Conservation (phyloP, 2,797 vertebrate species). For the Enteromius afrohamiltoni region DNA sequence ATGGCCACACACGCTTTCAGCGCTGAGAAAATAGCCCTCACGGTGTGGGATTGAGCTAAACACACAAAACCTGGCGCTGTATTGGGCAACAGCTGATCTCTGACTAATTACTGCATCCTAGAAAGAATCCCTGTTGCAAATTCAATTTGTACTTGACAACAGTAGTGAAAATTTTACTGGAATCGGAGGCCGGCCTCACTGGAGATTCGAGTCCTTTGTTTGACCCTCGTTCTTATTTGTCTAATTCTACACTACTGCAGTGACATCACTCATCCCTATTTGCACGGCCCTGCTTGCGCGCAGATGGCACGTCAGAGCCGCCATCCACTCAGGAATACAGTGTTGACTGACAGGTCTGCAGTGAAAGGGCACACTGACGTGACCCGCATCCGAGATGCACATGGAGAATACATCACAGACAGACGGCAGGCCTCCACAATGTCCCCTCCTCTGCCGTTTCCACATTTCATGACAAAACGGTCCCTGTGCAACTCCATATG, state of each 20-base stretch:
- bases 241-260: slow-evolving; percentile 30
- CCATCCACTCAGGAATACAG: slow-evolving; percentile 73
- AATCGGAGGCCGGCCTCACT: neutral
- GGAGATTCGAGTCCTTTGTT: slow-evolving; percentile 16
- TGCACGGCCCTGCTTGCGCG: slow-evolving; percentile 48
- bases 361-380: slow-evolving; percentile 81
- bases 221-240: slow-evolving; percentile 34
- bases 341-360: slow-evolving; percentile 79
- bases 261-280: slow-evolving; percentile 44
- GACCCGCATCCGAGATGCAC: slow-evolving; percentile 71
- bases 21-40: neutral
- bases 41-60: neutral
- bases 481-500: slow-evolving; percentile 57
- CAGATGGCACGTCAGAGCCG: slow-evolving; percentile 65
- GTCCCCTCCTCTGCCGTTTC: slow-evolving; percentile 33
- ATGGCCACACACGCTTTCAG: slow-evolving; percentile 14
- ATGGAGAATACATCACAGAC: slow-evolving; percentile 61
- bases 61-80: neutral
- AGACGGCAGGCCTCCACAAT: slow-evolving; percentile 38
- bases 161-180: neutral
- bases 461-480: slow-evolving; percentile 35
- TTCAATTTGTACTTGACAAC: slow-evolving; percentile 14
- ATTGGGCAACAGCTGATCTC: neutral
- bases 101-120: neutral
- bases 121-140: neutral